Conservation (phyloP, 2,797 vertebrate species). For the Aldrovandia affinis region DNA sequence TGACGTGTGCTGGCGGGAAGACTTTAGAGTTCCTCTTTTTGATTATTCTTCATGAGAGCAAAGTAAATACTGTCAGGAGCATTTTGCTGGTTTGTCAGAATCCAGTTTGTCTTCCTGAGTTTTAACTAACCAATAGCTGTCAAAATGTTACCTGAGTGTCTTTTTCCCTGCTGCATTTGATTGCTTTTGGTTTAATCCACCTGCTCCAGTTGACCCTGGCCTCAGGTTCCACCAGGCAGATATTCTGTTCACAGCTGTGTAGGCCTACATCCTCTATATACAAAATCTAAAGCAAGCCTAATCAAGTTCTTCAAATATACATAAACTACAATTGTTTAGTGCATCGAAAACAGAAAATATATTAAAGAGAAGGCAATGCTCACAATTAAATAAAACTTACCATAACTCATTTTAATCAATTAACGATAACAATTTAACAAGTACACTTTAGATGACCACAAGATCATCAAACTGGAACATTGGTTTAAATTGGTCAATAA, state of each 20-base stretch:
- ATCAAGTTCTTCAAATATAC: too few relatives aligned
- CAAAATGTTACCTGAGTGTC: neutral
- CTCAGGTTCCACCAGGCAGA: neutral
- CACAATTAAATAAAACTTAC: neutral
- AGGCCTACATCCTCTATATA: neutral
- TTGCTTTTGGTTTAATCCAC: neutral
- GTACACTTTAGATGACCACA: neutral
- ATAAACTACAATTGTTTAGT: neutral
- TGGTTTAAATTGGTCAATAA: conserved; percentile 14
- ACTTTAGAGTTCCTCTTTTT: neutral
- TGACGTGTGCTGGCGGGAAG: neutral
- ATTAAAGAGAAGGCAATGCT: neutral
- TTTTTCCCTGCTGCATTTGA: neutral
- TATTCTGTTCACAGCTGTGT: neutral
- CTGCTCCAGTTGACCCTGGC: neutral
- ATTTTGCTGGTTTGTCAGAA: neutral
- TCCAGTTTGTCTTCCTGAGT: neutral
- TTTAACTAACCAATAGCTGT: neutral
- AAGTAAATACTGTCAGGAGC: neutral
- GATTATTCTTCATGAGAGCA: neutral
- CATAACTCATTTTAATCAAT: neutral
- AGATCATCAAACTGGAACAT: neutral
- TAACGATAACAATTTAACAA: neutral
- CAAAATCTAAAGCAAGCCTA: neutral
- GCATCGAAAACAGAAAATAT: neutral